A percentile compares a stretch with the other conserved stretches of the same genome.
These are phyloP conservation scores for Watsonalla binaria DNA, from an alignment of 2,888 invertebrate species.

Conservation along the genomic window DNA sequence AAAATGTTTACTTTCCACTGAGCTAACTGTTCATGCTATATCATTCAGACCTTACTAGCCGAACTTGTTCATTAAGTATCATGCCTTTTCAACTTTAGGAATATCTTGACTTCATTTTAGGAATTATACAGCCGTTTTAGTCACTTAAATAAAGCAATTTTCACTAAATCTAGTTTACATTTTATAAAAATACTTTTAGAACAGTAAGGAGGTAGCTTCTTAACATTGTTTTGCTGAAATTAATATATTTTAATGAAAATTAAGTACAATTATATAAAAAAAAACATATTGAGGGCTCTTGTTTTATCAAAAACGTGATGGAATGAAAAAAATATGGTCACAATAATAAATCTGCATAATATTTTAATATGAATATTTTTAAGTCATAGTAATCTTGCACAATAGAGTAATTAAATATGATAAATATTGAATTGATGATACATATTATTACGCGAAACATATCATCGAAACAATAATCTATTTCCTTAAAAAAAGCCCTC, in stretches of 20 bases:
- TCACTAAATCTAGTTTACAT: conserved; percentile 47
- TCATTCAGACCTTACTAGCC: neutral
- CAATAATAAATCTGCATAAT: no score
- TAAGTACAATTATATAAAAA: conserved; percentile 53
- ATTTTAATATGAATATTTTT: no score
- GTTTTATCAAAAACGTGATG: no score
- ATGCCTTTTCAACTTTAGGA: conserved; percentile 33
- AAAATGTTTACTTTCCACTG: neutral
- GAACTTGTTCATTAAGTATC: conserved; percentile 34
- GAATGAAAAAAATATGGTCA: no score
- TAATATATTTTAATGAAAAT: conserved; percentile 39
- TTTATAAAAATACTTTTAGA: conserved; percentile 71
- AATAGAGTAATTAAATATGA: no score
- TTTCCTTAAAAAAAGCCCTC: neutral
- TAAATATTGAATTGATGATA: no score
- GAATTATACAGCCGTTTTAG: conserved; percentile 41
- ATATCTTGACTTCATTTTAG: conserved; percentile 44
- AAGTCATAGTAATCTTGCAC: no score
- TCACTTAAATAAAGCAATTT: conserved; percentile 36
- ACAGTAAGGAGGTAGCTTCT: conserved; percentile 67
- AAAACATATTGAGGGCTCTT: conserved; percentile 33
- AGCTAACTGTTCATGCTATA: neutral
- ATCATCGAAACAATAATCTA: no score
- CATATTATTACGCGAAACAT: no score
- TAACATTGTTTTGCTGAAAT: conserved; percentile 45